phyloP scores from a whole-genome alignment of 1,140 invertebrate genomes.

The Euura lappo region DNA sequence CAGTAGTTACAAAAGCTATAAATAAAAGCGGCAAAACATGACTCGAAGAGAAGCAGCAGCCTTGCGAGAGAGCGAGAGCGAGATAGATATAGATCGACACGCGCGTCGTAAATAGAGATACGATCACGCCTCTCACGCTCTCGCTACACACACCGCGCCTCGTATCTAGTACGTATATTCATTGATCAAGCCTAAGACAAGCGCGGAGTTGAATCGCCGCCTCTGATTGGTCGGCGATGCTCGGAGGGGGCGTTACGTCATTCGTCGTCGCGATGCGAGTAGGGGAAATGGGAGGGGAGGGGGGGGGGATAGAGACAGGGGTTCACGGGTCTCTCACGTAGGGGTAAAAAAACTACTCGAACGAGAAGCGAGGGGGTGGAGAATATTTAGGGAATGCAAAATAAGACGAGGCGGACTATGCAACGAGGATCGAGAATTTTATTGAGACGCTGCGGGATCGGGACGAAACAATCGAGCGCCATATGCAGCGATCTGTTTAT shows the following conservation, averaged over 20 bases:
- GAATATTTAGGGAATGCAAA: too few relatives aligned
- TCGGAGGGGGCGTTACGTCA: neutral
- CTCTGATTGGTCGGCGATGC: conserved; percentile 36
- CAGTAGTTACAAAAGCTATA: too few relatives aligned
- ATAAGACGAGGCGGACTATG: too few relatives aligned
- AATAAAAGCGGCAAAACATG: too few relatives aligned
- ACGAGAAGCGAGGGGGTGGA: too few relatives aligned
- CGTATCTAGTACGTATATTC: conserved; percentile 36
- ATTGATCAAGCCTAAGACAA: conserved; percentile 44
- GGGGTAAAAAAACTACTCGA: conserved; percentile 23
- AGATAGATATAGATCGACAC: too few relatives aligned
- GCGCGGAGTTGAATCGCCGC: conserved; percentile 39
- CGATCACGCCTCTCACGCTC: too few relatives aligned
- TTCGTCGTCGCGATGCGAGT: conserved; percentile 16
- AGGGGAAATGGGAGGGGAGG: conserved; percentile 14
- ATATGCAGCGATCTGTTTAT: neutral
- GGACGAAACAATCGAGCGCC: neutral
- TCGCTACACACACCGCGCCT: neutral
- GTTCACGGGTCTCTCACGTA: conserved; percentile 23
- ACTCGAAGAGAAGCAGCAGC: too few relatives aligned
- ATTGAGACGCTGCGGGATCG: neutral
- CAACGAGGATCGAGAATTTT: too few relatives aligned
- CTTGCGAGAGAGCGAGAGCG: too few relatives aligned
- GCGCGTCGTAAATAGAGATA: too few relatives aligned
- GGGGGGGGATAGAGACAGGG: conserved; percentile 34